Evolutionary conservation across 2,888 invertebrate genomes (phyloP).

Genomic region (Acronicta alni): DNA sequence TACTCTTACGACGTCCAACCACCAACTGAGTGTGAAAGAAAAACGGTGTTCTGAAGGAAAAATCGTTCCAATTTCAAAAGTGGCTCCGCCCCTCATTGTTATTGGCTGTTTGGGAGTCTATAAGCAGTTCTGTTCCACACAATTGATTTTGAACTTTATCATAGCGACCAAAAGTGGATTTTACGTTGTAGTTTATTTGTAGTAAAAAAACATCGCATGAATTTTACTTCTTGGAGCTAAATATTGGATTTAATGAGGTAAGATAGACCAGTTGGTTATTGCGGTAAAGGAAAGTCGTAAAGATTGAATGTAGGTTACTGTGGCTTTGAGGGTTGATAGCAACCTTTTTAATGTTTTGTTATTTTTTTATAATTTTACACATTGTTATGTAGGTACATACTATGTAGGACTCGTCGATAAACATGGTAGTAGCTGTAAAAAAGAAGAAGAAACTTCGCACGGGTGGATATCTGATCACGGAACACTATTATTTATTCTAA

Average conservation of each 20-base stretch:
- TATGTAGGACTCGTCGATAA: too few species aligned
- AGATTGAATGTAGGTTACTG: constrained; percentile 39
- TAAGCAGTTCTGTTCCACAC: constrained; percentile 57
- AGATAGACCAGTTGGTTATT: constrained; percentile 48
- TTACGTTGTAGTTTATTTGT: constrained; percentile 29
- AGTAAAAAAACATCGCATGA: constrained; percentile 61
- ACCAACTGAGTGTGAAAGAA: constrained; percentile 72
- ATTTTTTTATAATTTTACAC: constrained; percentile 5
- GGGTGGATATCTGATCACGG: too few species aligned
- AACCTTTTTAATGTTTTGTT: constrained; percentile 9
- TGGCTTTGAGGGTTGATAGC: constrained; percentile 5
- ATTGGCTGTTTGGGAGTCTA: constrained; percentile 72
- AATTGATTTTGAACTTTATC: constrained; percentile 27
- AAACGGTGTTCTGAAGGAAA: constrained; percentile 75
- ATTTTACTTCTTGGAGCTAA: constrained; percentile 68
- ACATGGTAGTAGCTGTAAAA: too few species aligned
- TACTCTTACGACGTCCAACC: constrained; percentile 50
- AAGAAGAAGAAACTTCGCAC: too few species aligned
- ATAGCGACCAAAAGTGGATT: not conserved
- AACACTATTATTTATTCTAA: too few species aligned
- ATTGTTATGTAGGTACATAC: too few species aligned
- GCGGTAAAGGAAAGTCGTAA: constrained; percentile 39
- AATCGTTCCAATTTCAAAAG: constrained; percentile 84
- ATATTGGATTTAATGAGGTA: constrained; percentile 61
- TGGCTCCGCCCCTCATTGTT: constrained; percentile 84